Conservation (phyloP, 2,888 invertebrate species). For the Plemyria rubiginata region DNA sequence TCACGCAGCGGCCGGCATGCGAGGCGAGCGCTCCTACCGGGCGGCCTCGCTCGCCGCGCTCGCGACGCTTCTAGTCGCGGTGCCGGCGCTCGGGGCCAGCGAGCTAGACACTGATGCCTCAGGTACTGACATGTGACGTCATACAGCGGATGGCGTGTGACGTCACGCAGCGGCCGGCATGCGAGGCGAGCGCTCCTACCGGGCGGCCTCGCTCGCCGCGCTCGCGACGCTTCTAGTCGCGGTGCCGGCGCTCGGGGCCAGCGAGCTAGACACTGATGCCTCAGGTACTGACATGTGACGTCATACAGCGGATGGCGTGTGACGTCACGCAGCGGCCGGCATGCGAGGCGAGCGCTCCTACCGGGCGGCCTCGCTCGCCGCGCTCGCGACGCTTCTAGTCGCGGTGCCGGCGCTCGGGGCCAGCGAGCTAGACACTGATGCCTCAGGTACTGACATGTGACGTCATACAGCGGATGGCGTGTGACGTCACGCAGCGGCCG, state of each 20-base stretch:
- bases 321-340: slow-evolving; percentile 27
- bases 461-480: background rate
- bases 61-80: slow-evolving; percentile 65
- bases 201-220: slow-evolving; percentile 68
- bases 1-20: slow-evolving; percentile 56
- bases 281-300: slow-evolving; percentile 23
- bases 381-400: slow-evolving; percentile 47
- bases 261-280: slow-evolving; percentile 22
- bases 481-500: background rate
- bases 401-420: slow-evolving; percentile 27
- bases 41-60: slow-evolving; percentile 75
- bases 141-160: slow-evolving; percentile 55
- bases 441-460: slow-evolving; percentile 25
- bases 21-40: slow-evolving; percentile 68
- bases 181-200: slow-evolving; percentile 45
- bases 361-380: slow-evolving; percentile 67
- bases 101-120: slow-evolving; percentile 25
- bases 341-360: slow-evolving; percentile 43
- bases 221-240: slow-evolving; percentile 42
- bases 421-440: slow-evolving; percentile 24
- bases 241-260: slow-evolving; percentile 28
- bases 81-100: slow-evolving; percentile 40
- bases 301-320: background rate
- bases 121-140: slow-evolving; percentile 22
- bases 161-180: slow-evolving; percentile 29